Base-by-base conservation (phyloP, 2,888 invertebrate species). In the Pseudococcus jackbeardsleyi region DNA sequence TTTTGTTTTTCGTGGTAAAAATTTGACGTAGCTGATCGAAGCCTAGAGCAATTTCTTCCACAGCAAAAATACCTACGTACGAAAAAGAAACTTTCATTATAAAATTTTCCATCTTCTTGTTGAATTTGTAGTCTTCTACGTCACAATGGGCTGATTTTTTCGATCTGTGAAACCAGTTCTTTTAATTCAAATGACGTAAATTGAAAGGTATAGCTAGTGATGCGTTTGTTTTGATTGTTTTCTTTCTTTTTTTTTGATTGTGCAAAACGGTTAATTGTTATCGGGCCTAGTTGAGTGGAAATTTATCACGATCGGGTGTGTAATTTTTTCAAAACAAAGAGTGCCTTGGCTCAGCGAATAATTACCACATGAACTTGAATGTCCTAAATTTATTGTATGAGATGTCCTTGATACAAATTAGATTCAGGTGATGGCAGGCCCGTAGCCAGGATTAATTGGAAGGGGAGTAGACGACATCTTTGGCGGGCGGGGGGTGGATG, bases 51-150 rank as follows among this genome's bases (percentile, higher is more conserved):
- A 72, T 72, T 72, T 72, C 26, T 26, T 26, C 26, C 0, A 12
- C 11, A 15, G 8, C 68, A 12, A 33, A 33, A 64, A 22, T 19
- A 33, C 26, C 26, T 33, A 33, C 26, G 26, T 26, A 26, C 26
- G 26, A 68, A 68, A 19, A 68, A 33, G 7, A 17, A 33, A 72
- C 72, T 72, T 72, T 72, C 72, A 33, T 72, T 17, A 72, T 72
- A 72, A 72, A 72, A 39, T 72, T 72, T 72, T 72, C 72, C 33
- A 72, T 33, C 72, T 33, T 72, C 72, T 33, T 3, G 33, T 72
- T 72, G 26, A 68, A 68, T 19, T 22, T 7, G 15, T 72, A 26
- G 15, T 11, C 33, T 68, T 22, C 12, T 68, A 72, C 72, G 72
- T 72, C 72, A 72, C 8, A 17, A 33, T 72, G 64, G 22, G 64